Evolutionary conservation across 2,888 invertebrate genomes (phyloP).

Genomic region (Hecatera dysodea): DNA sequence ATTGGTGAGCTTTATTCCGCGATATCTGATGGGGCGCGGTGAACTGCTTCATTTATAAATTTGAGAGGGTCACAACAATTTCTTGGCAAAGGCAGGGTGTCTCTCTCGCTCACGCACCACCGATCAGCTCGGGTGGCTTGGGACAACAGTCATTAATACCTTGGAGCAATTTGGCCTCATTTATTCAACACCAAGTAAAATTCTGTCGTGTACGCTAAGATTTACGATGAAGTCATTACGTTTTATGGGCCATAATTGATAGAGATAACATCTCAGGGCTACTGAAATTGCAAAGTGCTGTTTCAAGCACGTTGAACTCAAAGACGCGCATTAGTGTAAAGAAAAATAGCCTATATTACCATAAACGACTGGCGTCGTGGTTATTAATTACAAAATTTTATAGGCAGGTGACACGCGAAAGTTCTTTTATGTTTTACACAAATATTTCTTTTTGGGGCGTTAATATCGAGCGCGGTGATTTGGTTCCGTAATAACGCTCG

Average conservation of each 20-base stretch:
- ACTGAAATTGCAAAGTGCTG: constrained; percentile 88
- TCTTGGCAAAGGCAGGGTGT: constrained; percentile 57
- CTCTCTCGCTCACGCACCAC: constrained; percentile 58
- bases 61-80: constrained; percentile 63
- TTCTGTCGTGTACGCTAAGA: constrained; percentile 88
- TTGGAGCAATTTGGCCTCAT: constrained; percentile 83
- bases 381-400: constrained; percentile 88
- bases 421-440: constrained; percentile 77
- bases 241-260: constrained; percentile 90
- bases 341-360: constrained; percentile 85
- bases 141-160: constrained; percentile 82
- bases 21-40: constrained; percentile 62
- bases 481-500: constrained; percentile 62
- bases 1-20: constrained; percentile 62
- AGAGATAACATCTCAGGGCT: constrained; percentile 87
- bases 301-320: constrained; percentile 84
- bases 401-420: constrained; percentile 82
- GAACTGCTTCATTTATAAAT: constrained; percentile 65
- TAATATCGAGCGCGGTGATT: constrained; percentile 68
- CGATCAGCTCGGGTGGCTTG: constrained; percentile 59
- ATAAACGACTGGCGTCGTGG: constrained; percentile 85
- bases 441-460: constrained; percentile 74
- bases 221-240: constrained; percentile 90
- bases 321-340: constrained; percentile 86
- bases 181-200: constrained; percentile 88